Evolutionary conservation across 2,113 vertebrate species (phyloP), one percentile per base, ranked within the genome.

Genomic region (Lepus americanus): DNA sequence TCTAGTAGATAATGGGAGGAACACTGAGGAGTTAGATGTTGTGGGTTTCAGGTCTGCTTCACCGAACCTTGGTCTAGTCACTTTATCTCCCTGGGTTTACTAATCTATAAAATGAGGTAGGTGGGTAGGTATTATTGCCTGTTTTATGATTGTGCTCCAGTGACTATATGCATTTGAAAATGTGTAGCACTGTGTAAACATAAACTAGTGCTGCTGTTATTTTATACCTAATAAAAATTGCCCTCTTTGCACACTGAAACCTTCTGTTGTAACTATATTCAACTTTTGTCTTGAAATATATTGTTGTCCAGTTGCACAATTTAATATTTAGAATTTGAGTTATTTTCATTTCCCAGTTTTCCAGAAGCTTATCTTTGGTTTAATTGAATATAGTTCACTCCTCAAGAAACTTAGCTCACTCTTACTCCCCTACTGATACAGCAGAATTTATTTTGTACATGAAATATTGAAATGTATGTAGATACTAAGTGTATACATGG

Each of bases 261-360:
- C 1, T 69, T 39, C 0, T 83, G 53, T 80, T 92, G 25, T 90
- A 22, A 72, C 29, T 90, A 80, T 93, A 83, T 14, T 87, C 61
- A 83, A 25, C 14, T 87, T 83, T 85, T 80, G 72, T 64, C 70
- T 91, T 78, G 44, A 85, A 85, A 90, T 59, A 80, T 85, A 20
- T 86, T 95, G 95, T 81, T 87, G 61, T 78, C 53, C 19, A 23
- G 11, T 89, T 87, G 20, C 72, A 9, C 59, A 79, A 88, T 90
- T 16, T 90, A 63, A 49, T 76, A 5, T 64, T 94, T 89, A 85
- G 0, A 85, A 17, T 92, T 29, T 72, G 49, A 81, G 81, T 55
- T 67, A 0, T 88, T 89, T 87, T 72, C 63, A 95, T 80, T 92
- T 94, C 39, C 25, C 33, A 78, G 5, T 92, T 95, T 96, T 95